Base-by-base conservation (phyloP, 2,888 invertebrate genomes). In the Aphelenchoides bicaudatus region DNA sequence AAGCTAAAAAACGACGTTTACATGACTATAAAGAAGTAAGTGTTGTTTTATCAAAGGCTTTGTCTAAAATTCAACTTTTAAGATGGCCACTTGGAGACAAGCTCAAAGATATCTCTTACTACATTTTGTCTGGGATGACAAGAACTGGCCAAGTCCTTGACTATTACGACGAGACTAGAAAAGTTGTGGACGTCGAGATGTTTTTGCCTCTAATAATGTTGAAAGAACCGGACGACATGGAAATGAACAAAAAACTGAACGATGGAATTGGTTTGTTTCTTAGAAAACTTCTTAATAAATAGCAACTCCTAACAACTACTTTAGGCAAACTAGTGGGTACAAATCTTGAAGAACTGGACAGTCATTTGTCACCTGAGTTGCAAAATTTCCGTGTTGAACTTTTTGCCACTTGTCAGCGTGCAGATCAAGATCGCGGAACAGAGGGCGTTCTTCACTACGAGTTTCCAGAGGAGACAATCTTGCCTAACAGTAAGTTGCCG, bases 401-500 rank as follows among this genome's bases (percentile, higher is more conserved):
- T 19, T 70, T 70, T 49, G 55, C 58, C 29, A 49, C 59, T 27
- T 65, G 63, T 29, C 48, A 59, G 37, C 39, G 59, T 19, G 56
- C 68, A 1, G 62, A 58, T 19, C 23, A 43, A 8, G 39, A 56
- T 30, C 59, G 68, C 19, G 67, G 68, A 6, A 38, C 57, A 16
- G 61, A 56, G 5, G 73, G 71, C n/a, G 56, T 61, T 8, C 49
- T 58, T 6, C 75, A 76, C 61, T 74, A 72, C 57, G 74, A 75
- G n/a, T 76, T 76, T 39, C 73, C 75, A 2, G 74, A 76, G 56
- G 76, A 74, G 30, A 63, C 60, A 13, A 60, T 66, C 19, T 38
- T 63, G 19, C n/a, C n/a, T n/a, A n/a, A n/a, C n/a, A n/a, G n/a
- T n/a, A 58, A 55, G n/a, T n/a, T n/a, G n/a, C n/a, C n/a, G n/a